Evolutionary conservation across 2,113 vertebrate species (phyloP).

Genomic region (Myotis davidii): DNA sequence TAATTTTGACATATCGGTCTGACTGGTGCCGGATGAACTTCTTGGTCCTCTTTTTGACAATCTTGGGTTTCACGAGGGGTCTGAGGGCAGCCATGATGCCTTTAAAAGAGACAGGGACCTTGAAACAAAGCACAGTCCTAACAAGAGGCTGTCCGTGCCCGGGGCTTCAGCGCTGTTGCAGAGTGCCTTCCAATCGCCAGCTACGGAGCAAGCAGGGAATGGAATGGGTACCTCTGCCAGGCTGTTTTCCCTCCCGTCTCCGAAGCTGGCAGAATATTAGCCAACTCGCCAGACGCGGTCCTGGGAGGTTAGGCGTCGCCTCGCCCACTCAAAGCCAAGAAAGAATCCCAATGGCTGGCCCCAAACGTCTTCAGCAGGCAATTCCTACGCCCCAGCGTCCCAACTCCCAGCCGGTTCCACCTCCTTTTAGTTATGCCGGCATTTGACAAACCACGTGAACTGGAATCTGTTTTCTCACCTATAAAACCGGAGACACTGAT

Average conservation of each 20-base stretch:
- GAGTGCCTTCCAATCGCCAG: slow-evolving; percentile 83
- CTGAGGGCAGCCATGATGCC: slow-evolving; percentile 94
- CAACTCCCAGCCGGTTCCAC: fast-evolving
- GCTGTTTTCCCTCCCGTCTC: slow-evolving; percentile 83
- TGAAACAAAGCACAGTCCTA: background rate
- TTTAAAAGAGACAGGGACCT: background rate
- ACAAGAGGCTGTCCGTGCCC: background rate
- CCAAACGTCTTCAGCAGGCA: background rate
- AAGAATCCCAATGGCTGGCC: background rate
- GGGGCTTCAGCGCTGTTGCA: slow-evolving; percentile 76
- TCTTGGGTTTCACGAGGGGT: slow-evolving; percentile 95
- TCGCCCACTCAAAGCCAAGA: background rate
- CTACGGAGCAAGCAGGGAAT: slow-evolving; percentile 60
- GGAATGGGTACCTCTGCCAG: slow-evolving; percentile 86
- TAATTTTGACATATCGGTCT: slow-evolving; percentile 98
- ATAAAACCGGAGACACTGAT: background rate
- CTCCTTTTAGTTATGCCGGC: background rate
- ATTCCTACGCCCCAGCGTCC: background rate
- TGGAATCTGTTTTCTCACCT: no score
- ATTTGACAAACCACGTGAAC: background rate
- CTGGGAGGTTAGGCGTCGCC: slow-evolving; percentile 72
- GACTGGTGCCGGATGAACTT: slow-evolving; percentile 99
- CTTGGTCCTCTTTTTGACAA: slow-evolving; percentile 98
- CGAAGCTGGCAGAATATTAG: slow-evolving; percentile 85
- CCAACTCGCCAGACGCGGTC: slow-evolving; percentile 86